phyloP scores from a whole-genome alignment of 2,888 invertebrate genomes.

The Lasiommata megera region DNA sequence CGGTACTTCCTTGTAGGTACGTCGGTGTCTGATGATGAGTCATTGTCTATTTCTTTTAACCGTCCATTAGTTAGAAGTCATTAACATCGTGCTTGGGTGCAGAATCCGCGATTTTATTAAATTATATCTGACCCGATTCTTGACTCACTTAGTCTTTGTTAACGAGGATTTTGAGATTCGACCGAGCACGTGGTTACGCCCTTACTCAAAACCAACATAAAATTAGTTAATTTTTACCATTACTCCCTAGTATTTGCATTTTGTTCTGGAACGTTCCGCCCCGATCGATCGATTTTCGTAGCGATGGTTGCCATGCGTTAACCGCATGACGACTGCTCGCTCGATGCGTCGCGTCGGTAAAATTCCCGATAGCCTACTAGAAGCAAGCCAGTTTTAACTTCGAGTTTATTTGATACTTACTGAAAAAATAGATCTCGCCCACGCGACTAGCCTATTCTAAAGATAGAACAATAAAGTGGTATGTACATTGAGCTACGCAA shows the following conservation, averaged over 20 bases:
- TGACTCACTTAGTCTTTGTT: not conserved
- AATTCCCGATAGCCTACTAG: not conserved
- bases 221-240: not conserved
- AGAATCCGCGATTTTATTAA: not conserved
- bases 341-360: too few relatives aligned
- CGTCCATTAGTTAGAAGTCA: not conserved
- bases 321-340: conserved; percentile 18
- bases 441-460: not conserved
- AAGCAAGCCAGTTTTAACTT: not conserved
- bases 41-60: not conserved
- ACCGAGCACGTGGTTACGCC: not conserved
- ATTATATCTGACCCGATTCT: not conserved
- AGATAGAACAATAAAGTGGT: too few relatives aligned
- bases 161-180: not conserved
- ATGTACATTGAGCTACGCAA: too few relatives aligned
- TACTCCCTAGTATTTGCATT: not conserved
- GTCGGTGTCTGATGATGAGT: not conserved
- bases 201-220: not conserved
- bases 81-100: not conserved
- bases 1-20: not conserved
- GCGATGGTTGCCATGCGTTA: conserved; percentile 48
- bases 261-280: conserved; percentile 45
- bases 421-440: not conserved
- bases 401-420: not conserved
- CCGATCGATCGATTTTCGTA: conserved; percentile 55